A percentile compares a stretch with the other conserved stretches of the same genome.
Conservation (phyloP, 2,797 vertebrate genomes). For the Hybognathus amarus region DNA sequence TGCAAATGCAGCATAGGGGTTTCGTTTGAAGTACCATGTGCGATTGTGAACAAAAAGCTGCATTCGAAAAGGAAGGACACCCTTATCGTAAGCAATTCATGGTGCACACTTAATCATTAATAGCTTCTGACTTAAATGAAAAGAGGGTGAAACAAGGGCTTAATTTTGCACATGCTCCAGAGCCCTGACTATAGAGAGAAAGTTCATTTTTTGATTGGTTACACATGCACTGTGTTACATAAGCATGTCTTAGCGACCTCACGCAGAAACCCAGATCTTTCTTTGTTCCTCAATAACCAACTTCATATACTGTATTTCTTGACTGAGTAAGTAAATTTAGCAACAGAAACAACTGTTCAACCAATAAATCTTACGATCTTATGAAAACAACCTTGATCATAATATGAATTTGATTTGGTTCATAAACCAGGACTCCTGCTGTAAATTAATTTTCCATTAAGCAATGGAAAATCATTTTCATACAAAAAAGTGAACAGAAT, state of each 20-base stretch:
- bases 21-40: constrained; percentile 42
- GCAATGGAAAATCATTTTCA: constrained; percentile 35
- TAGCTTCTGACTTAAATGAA: constrained; percentile 33
- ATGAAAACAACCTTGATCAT: background rate
- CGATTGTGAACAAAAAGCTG: constrained; percentile 28
- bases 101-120: constrained; percentile 26
- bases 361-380: background rate
- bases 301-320: constrained; percentile 33
- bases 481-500: constrained; percentile 4
- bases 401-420: constrained; percentile 36
- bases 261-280: constrained; percentile 24
- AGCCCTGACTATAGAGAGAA: constrained; percentile 21
- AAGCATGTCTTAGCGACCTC: constrained; percentile 22
- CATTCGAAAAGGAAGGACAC: constrained; percentile 18
- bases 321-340: constrained; percentile 6
- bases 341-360: background rate
- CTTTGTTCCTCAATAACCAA: constrained; percentile 35
- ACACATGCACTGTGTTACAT: constrained; percentile 47
- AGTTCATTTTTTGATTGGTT: constrained; percentile 51
- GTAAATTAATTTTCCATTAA: constrained; percentile 48
- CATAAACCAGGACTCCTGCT: constrained; percentile 43
- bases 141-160: constrained; percentile 37
- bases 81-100: constrained; percentile 38
- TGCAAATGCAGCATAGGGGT: constrained; percentile 36
- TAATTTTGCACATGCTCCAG: constrained; percentile 45